Percentiles rank a stretch among this genome's conserved stretches.
These are phyloP conservation scores for Merluccius polli DNA, from an alignment of 2,797 vertebrate genomes.

Conservation along the genomic window DNA sequence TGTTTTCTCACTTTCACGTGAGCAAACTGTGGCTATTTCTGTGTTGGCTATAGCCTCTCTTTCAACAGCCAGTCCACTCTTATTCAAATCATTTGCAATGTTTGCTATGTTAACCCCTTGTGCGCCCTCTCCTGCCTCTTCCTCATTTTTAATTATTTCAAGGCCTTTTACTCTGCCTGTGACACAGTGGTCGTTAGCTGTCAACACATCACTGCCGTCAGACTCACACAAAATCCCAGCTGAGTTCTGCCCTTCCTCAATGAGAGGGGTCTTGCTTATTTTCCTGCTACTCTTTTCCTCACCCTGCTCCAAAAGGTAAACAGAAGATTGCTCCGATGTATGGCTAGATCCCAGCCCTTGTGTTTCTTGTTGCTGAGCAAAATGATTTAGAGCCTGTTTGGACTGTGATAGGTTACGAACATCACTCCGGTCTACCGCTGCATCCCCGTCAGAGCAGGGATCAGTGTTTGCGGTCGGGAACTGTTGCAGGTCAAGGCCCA, in stretches of 20 bases:
- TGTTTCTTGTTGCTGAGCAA: conserved; percentile 52
- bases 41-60: conserved; percentile 20
- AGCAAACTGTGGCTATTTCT: conserved; percentile 9
- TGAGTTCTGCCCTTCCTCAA: conserved; percentile 29
- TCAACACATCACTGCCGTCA: conserved; percentile 29
- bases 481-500: conserved; percentile 35
- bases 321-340: conserved; percentile 43
- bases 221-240: conserved; percentile 35
- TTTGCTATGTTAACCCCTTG: conserved; percentile 27
- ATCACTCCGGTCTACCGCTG: conserved; percentile 23
- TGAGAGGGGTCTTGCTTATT: conserved; percentile 9
- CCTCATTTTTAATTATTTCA: background rate
- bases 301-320: conserved; percentile 22
- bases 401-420: conserved; percentile 45
- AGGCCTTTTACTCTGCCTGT: conserved; percentile 12
- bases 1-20: conserved; percentile 23
- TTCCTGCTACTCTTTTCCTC: conserved; percentile 23
- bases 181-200: conserved; percentile 23
- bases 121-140: conserved; percentile 18
- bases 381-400: conserved; percentile 46
- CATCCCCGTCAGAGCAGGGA: conserved; percentile 21
- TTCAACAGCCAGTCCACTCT: conserved; percentile 20
- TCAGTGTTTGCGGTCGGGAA: conserved; percentile 33
- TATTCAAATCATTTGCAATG: conserved; percentile 28
- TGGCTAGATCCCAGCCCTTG: conserved; percentile 36